Evolutionary conservation across 2,113 vertebrate genomes (phyloP).

Genomic region (Tupaia chinensis): DNA sequence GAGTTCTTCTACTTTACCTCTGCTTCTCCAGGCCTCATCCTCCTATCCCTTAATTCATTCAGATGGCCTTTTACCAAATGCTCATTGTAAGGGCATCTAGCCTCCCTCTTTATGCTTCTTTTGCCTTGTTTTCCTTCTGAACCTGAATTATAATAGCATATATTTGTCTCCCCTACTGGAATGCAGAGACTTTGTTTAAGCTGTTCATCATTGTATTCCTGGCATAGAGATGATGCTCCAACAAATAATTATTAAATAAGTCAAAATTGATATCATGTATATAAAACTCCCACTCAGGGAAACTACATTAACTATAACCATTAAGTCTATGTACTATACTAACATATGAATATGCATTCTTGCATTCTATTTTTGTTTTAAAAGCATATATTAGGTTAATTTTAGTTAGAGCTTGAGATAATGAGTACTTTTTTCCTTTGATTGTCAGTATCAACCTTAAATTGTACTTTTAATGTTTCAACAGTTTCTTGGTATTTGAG

Average conservation of each 20-base stretch:
- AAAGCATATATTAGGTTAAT: neutral
- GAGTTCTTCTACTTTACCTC: neutral
- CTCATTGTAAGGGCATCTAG: neutral
- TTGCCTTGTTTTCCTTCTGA: neutral
- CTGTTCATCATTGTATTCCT: neutral
- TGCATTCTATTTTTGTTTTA: neutral
- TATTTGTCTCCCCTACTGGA: neutral
- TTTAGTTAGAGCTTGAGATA: neutral
- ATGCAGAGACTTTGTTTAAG: neutral
- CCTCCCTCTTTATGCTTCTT: neutral
- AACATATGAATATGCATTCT: neutral
- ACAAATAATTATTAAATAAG: neutral
- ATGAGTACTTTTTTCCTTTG: neutral
- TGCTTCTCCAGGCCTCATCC: neutral
- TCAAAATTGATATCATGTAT: neutral
- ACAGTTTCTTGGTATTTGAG: neutral
- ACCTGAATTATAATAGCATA: neutral
- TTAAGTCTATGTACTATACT: neutral
- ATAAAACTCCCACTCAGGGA: neutral
- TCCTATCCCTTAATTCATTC: neutral
- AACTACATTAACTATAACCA: neutral
- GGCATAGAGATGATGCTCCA: neutral
- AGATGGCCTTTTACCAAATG: neutral
- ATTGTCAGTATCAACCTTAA: neutral
- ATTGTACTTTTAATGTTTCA: conserved; percentile 23